Evolutionary conservation across 1,140 invertebrate species (phyloP), one percentile per base, ranked within the genome.

Genomic region (Cepaea nemoralis): DNA sequence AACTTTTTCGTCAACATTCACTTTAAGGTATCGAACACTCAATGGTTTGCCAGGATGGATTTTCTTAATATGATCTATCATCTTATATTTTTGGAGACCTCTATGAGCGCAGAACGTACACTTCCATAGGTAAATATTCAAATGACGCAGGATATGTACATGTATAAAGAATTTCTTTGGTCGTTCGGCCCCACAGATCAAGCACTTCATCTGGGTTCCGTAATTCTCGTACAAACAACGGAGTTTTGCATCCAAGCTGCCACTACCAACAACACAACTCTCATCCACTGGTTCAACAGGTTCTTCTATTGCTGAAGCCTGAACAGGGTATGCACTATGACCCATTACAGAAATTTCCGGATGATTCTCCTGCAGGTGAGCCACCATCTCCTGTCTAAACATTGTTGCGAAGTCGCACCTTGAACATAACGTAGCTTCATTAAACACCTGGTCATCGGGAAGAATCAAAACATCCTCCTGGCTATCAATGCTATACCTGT

Each of bases 161-260:
- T 85, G 84, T 63, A 85, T 85, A 70, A 83, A 83, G 45, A 82
- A 85, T 66, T 83, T 85, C 48, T 85, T 85, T 12, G 84, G 82
- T 10, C 82, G 55, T 55, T 83, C 84, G 16, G 74, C 75, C 31
- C 78, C 80, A 59, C 84, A 85, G 48, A 85, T 85, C 59, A 83
- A 71, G 70, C 84, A 85, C 48, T 81, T 80, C 81, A 82, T 83
- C 24, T 80, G 69, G 33, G 78, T 77, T 42, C 84, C 84, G 40
- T 77, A 83, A 63, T 85, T 85, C 48, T 85, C 81, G 42, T 85
- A 85, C 50, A 85, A 70, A 33, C 82, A 82, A 27, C 74, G 22
- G 6, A 85, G 77, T 50, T 83, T 83, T 12, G 83, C 81, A 77
- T 85, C 84, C 39, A 85, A 50, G 76, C 77, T 83, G 3, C 82